Evolutionary conservation across 2,797 vertebrate species (phyloP), one percentile per base, ranked within the genome.

Genomic region (Clarias laeviceps): DNA sequence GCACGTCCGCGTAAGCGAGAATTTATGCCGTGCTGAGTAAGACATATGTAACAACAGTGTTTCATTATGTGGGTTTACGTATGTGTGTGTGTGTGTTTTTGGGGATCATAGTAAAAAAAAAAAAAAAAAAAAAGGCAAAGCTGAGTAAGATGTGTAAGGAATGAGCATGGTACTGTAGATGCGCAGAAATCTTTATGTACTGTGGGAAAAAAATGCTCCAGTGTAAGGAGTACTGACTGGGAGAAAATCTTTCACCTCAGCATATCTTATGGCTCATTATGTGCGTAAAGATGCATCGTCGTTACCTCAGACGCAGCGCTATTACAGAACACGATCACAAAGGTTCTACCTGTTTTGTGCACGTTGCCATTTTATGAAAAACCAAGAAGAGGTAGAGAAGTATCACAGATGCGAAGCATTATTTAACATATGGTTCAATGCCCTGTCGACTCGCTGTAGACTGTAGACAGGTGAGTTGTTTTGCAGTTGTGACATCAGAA

Each of bases 201-300:
- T 32, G 61, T 82, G 82, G 74, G 82, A 87, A 89, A 89, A 85
- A 22, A 85, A 83, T 86, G 83, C 61, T 62, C 24, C 69, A 80
- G 24, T 57, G 69, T 82, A 85, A 83, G 78, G 57, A 84, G 57
- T 32, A 32, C 24, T 73, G 82, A 73, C 56, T 65, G 64, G 70
- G 54, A 65, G 81, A 74, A 87, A 88, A 88, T 85, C 66, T 59
- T 74, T 50, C 40, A 22, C 78, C 82, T 89, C 85, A 89, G 87
- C 66, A 80, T 72, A 77, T 87, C 85, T 86, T 70, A 65, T 70
- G 74, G 86, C 50, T 65, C 61, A 82, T 80, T 85, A 87, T 82
- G 82, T 74, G 59, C 70, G 62, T 87, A 78, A 84, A 79, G 77
- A 72, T 74, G 64, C 73, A 79, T 85, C 64, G 61, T 80, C 29